These are phyloP conservation scores for Pogonocherus hispidulus DNA, from an alignment of 2,888 invertebrate species.

Conservation along the genomic window DNA sequence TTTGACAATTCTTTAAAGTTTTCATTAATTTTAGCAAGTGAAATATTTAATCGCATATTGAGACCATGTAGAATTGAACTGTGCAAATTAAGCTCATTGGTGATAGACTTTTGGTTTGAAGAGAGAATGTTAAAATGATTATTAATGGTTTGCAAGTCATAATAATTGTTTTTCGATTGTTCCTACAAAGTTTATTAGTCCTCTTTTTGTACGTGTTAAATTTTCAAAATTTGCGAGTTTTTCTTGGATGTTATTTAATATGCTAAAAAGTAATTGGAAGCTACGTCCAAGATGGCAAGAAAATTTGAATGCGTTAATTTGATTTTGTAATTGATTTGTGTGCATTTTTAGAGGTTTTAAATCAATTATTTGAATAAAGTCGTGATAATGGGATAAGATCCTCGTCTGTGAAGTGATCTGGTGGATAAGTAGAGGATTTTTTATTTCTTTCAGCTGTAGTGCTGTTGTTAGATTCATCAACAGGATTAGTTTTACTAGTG, in stretches of 20 bases:
- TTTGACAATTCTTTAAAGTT: constrained; percentile 4
- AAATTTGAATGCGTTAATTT: constrained; percentile 11
- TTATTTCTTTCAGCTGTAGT: constrained; percentile 12
- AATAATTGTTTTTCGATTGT: constrained; percentile 16
- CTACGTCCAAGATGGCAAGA: constrained; percentile 8
- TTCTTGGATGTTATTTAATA: constrained; percentile 10
- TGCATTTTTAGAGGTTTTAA: background rate
- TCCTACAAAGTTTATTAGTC: constrained; percentile 20
- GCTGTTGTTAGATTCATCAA: constrained; percentile 12
- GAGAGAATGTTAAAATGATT: constrained; percentile 8
- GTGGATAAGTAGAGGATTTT: constrained; percentile 11
- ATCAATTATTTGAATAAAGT: constrained; percentile 8
- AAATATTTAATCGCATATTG: constrained; percentile 11
- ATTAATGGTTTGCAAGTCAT: constrained; percentile 9
- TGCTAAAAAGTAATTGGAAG: constrained; percentile 8
- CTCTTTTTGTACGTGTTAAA: constrained; percentile 11
- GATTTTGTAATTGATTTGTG: constrained; percentile 8
- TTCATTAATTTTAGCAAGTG: background rate
- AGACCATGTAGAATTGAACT: constrained; percentile 14
- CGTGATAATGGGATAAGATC: constrained; percentile 18
- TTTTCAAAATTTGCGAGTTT: constrained; percentile 13
- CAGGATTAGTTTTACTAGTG: background rate
- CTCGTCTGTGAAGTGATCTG: constrained; percentile 21
- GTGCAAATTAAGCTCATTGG: constrained; percentile 12
- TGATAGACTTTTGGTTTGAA: constrained; percentile 3